These are phyloP conservation scores for Synodontis membranacea DNA, from an alignment of 2,113 vertebrate species.

Conservation along the genomic window DNA sequence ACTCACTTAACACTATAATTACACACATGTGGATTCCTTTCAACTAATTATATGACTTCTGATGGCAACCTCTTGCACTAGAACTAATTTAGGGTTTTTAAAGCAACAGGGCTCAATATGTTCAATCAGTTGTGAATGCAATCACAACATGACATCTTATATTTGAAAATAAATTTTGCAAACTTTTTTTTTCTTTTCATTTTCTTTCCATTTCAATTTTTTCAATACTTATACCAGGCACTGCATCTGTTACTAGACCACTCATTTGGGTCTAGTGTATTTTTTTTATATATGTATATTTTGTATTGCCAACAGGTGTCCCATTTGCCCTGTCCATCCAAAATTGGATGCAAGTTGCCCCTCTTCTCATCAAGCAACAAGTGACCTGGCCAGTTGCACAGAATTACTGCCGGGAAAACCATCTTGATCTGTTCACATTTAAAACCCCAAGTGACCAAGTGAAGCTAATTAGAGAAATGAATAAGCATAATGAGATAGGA, in stretches of 20 bases:
- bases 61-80: neutral
- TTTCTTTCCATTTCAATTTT: neutral
- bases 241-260: neutral
- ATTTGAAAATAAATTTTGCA: neutral
- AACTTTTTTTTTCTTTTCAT: neutral
- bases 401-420: constrained; percentile 32
- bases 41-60: too few species aligned
- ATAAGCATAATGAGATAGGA: accelerated
- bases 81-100: neutral
- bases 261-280: neutral
- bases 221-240: neutral
- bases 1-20: neutral
- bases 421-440: constrained; percentile 26
- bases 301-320: constrained; percentile 3
- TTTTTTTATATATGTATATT: neutral
- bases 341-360: neutral
- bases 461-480: neutral
- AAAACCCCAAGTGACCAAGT: neutral
- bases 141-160: neutral
- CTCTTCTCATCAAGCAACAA: neutral
- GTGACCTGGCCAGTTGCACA: constrained; percentile 10
- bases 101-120: neutral
- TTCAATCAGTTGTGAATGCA: neutral
- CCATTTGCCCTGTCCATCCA: neutral
- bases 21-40: too few species aligned